Evolutionary conservation across 2,888 invertebrate genomes (phyloP), one percentile per base, ranked within the genome.

Genomic region (Scelioninae gen. 1): DNA sequence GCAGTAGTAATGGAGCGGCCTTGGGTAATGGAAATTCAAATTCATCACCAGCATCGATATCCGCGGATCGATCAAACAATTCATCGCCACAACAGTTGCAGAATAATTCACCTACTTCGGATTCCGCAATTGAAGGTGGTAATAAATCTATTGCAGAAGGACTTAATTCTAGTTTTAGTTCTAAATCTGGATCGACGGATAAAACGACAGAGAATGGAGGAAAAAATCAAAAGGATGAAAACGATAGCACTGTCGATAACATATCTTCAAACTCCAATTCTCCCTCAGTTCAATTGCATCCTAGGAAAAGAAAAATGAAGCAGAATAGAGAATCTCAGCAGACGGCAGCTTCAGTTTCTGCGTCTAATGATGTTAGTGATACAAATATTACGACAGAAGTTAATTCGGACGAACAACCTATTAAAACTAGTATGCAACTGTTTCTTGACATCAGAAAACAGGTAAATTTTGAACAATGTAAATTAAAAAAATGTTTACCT

Each of bases 371-470:
- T 51, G 83, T 89, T 2, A 85, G 86, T 4, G 91, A 91, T 53
- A 85, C 89, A 15, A 87, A 90, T 3, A 90, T 93, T 10, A 89
- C 91, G 6, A 90, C 94, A 0, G 95, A 94, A 89, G 93, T 94
- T 58, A 95, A 95, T 92, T 95, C 95, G 0, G 95, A 95, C 85
- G 96, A 96, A 88, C 95, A 96, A 91, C 96, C 97, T 0, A 96
- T 97, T 89, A 95, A 96, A 71, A 98, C 98, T 93, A 98, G 98
- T 76, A 98, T 97, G 92, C 97, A 98, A 93, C 95, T 98, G 94
- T 98, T 95, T 91, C 94, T 98, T 80, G 97, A 97, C 91, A 98
- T 98, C 84, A 94, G 98, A 68, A 97, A 97, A 93, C 97, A 97
- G 95, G 97, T 96, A 23, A 23, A 23, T 23, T 23, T n/a, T n/a